Evolutionary conservation across 2,113 vertebrate genomes (phyloP), one percentile per base, ranked within the genome.

Genomic region (Megaceryle maxima): DNA sequence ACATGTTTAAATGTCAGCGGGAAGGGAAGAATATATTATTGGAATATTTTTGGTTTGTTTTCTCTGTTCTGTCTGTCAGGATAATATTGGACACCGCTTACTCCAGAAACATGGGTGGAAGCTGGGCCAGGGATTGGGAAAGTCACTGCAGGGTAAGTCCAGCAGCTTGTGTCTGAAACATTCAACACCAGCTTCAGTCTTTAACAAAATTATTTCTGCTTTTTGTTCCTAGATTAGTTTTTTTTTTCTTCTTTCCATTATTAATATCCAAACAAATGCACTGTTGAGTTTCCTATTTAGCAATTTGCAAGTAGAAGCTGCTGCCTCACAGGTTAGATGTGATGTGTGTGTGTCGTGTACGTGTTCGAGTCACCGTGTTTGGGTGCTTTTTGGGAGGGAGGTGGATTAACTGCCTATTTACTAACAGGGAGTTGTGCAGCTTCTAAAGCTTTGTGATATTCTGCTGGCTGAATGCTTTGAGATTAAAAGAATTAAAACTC

Each of bases 31-130:
- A 99, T 99, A 99, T 99, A 99, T 99, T 99, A 99, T 99, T 99
- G 99, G 99, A 99, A 99, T 99, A 99, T 99, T 99, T 99, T 99
- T 99, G 99, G 99, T 99, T 99, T 98, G 98, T 99, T 98, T 99
- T 99, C 96, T 98, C 98, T 99, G 98, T 99, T 98, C 98, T 99
- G 96, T 99, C 98, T 99, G 98, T 98, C 98, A 99, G 99, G 99
- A 99, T 98, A 99, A 99, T 99, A 99, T 99, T 97, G 99, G 99
- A 97, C 99, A 99, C 97, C 99, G 99, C 97, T 98, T 99, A 97
- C 99, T 99, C 97, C 99, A 99, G 99, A 99, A 99, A 98, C 99
- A 99, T 99, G 99, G 99, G 96, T 99, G 99, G 99, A 99, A 99
- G 99, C 99, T 99, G 98, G 99, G 99, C 96, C 99, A 99, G 98